Evolutionary conservation across 2,888 invertebrate species (phyloP).

Genomic region (Ormyrus rosae): DNA sequence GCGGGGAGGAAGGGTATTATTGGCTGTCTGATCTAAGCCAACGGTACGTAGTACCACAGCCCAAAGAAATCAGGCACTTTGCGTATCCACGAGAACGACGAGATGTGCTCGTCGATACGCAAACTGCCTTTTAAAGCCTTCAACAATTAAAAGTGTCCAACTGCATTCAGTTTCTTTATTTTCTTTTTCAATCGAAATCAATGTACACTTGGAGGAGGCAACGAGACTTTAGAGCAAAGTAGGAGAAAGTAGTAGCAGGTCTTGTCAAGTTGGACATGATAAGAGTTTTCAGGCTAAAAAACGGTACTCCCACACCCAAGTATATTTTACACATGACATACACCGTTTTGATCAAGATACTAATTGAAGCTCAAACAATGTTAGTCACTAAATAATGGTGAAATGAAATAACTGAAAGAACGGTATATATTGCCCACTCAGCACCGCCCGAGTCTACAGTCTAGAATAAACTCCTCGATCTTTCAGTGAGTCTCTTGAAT

Average conservation of each 20-base stretch:
- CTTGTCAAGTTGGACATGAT: conserved; percentile 48
- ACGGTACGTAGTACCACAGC: conserved; percentile 72
- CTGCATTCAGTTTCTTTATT: conserved; percentile 9
- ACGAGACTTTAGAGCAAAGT: conserved; percentile 1
- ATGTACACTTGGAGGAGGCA: background rate
- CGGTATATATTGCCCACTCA: conserved; percentile 69
- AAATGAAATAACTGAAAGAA: conserved; percentile 73
- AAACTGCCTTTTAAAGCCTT: conserved; percentile 43
- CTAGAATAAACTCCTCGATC: conserved; percentile 33
- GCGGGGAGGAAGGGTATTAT: background rate
- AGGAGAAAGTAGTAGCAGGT: conserved; percentile 18
- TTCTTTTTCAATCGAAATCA: conserved; percentile 35
- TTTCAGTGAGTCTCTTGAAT: conserved; percentile 46
- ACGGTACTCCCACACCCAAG: conserved; percentile 74
- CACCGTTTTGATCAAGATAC: conserved; percentile 75
- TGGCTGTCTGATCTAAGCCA: conserved; percentile 66
- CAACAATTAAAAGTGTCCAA: conserved; percentile 54
- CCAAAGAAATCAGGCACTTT: conserved; percentile 61
- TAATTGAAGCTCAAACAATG: conserved; percentile 76
- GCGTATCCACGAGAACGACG: conserved; percentile 28
- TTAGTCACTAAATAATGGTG: conserved; percentile 76
- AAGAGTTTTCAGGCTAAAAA: conserved; percentile 61
- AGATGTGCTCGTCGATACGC: conserved; percentile 36
- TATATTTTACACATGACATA: conserved; percentile 76
- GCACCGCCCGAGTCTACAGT: conserved; percentile 60